phyloP scores from a whole-genome alignment of 2,113 vertebrate genomes.

The Gila orcuttii region DNA sequence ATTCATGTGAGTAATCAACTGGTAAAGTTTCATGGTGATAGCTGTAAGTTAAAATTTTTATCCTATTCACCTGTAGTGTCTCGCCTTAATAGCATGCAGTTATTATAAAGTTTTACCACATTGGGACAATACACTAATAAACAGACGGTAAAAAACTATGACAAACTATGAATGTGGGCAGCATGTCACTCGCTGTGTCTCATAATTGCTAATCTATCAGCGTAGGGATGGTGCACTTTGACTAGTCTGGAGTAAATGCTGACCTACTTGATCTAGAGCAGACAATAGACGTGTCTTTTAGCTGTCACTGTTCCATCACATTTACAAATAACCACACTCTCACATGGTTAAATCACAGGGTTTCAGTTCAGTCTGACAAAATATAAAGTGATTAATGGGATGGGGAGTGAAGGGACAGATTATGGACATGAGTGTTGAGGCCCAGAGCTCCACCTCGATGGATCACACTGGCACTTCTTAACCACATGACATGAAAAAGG shows the following conservation, averaged over 20 bases:
- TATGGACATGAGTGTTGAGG: slow-evolving; percentile 24
- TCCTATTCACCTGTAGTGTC: too few relatives aligned
- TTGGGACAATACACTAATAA: neutral
- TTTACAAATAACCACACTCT: slow-evolving; percentile 15
- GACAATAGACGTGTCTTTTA: slow-evolving; percentile 41
- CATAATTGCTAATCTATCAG: slow-evolving; percentile 59
- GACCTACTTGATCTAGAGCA: slow-evolving; percentile 54
- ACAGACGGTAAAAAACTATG: neutral
- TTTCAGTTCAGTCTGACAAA: slow-evolving; percentile 16
- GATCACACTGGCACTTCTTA: slow-evolving; percentile 39
- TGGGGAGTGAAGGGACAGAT: slow-evolving; percentile 38
- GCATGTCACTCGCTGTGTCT: neutral
- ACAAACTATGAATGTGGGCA: neutral
- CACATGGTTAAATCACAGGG: slow-evolving; percentile 10
- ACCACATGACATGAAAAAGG: slow-evolving; percentile 21
- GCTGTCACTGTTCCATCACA: slow-evolving; percentile 17
- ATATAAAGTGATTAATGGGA: slow-evolving; percentile 48
- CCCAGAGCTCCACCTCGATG: slow-evolving; percentile 4
- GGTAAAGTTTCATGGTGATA: too few relatives aligned
- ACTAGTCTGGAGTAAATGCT: slow-evolving; percentile 59
- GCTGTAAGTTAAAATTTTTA: too few relatives aligned
- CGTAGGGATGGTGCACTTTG: slow-evolving; percentile 48
- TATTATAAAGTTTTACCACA: too few relatives aligned
- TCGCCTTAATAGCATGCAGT: too few relatives aligned
- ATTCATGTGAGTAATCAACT: too few relatives aligned